phyloP scores from a whole-genome alignment of 2,888 invertebrate genomes.

The Clostera curtula region DNA sequence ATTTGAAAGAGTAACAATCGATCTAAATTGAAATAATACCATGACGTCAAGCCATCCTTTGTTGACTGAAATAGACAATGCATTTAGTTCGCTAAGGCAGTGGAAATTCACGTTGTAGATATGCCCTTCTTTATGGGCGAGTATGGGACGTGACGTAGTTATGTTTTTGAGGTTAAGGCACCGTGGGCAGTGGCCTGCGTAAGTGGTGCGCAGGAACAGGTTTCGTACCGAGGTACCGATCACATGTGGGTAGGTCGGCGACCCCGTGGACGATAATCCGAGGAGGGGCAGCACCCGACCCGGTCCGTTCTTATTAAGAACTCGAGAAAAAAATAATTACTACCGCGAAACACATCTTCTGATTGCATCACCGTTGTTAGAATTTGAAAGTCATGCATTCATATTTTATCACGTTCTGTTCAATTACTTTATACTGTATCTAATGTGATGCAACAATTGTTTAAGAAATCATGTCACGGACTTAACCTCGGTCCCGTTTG shows the following conservation, averaged over 20 bases:
- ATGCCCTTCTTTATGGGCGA: too few species aligned
- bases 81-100: conserved; percentile 3
- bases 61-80: conserved; percentile 13
- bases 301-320: conserved; percentile 12
- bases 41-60: too few species aligned
- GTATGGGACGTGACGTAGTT: conserved; percentile 6
- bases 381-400: neutral
- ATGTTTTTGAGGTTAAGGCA: conserved; percentile 24
- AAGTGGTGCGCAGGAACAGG: conserved; percentile 65
- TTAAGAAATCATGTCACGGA: too few species aligned
- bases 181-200: conserved; percentile 35
- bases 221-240: conserved; percentile 53
- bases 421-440: too few species aligned
- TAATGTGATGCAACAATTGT: too few species aligned
- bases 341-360: conserved; percentile 9
- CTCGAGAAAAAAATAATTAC: conserved; percentile 22
- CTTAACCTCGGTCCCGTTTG: too few species aligned
- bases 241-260: conserved; percentile 62
- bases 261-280: conserved; percentile 55
- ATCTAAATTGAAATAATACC: too few species aligned
- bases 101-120: too few species aligned
- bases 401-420: too few species aligned
- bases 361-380: conserved; percentile 4
- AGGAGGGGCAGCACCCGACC: conserved; percentile 34
- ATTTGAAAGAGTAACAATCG: too few species aligned